phyloP scores from a whole-genome alignment of 1,140 invertebrate genomes.

The Drosophila santomea region DNA sequence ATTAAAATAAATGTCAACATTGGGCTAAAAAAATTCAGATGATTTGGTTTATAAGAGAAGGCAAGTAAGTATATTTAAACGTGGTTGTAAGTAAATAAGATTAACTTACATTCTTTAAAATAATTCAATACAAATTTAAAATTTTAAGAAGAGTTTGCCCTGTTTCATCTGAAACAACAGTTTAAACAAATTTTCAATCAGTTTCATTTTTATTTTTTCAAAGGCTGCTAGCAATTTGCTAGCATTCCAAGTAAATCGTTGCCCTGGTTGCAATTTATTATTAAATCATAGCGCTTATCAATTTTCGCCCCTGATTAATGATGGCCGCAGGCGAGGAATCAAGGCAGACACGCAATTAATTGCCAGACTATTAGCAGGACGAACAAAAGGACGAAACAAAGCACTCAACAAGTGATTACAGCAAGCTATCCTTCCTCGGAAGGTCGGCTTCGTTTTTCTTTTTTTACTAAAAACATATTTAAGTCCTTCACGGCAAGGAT shows the following conservation, averaged over 20 bases:
- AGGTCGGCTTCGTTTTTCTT: not conserved
- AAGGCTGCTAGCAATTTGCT: not conserved
- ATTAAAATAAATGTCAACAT: slow-evolving; percentile 54
- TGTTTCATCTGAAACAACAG: no score
- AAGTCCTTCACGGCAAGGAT: not conserved
- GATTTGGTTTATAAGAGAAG: slow-evolving; percentile 3
- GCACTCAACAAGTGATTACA: slow-evolving; percentile 49
- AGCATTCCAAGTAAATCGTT: not conserved
- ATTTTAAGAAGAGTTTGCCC: no score
- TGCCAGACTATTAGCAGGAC: slow-evolving; percentile 51
- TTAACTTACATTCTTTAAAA: not conserved
- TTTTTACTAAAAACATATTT: slow-evolving; percentile 3
- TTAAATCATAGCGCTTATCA: slow-evolving; percentile 65
- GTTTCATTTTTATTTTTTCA: not conserved
- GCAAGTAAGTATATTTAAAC: not conserved
- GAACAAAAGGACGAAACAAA: slow-evolving; percentile 21
- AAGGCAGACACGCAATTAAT: slow-evolving; percentile 59
- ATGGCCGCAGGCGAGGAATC: slow-evolving; percentile 17
- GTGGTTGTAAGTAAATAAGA: not conserved
- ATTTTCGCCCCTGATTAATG: slow-evolving; percentile 64
- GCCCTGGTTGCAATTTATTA: slow-evolving; percentile 30
- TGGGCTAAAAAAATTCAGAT: slow-evolving; percentile 3
- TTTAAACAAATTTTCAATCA: not conserved
- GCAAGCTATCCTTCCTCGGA: slow-evolving; percentile 1
- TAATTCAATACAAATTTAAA: no score